phyloP scores from a whole-genome alignment of 2,113 vertebrate species.

The Pollachius pollachius region DNA sequence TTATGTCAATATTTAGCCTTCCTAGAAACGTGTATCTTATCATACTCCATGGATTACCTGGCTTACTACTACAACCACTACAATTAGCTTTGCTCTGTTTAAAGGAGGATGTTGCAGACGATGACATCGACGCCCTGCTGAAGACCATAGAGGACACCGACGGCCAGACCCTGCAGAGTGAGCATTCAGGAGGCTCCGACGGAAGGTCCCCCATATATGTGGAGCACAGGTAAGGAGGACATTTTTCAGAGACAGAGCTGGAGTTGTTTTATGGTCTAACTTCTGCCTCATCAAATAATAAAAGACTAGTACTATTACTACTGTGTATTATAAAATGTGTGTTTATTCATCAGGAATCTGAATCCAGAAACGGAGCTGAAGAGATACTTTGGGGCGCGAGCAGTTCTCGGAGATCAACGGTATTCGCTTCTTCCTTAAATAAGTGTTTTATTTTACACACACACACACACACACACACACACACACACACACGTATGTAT shows the following conservation, averaged over 20 bases:
- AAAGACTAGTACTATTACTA: too few relatives aligned
- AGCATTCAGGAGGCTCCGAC: slow-evolving; percentile 57
- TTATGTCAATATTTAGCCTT: too few relatives aligned
- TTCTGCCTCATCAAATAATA: too few relatives aligned
- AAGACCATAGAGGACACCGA: slow-evolving; percentile 79
- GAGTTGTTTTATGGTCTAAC: too few relatives aligned
- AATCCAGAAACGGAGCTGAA: slow-evolving; percentile 96
- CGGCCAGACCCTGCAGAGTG: slow-evolving; percentile 68
- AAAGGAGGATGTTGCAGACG: slow-evolving; percentile 69
- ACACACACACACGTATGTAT: too few relatives aligned
- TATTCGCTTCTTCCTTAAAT: slow-evolving; percentile 33
- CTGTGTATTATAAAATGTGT: too few relatives aligned
- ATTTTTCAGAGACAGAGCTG: background rate
- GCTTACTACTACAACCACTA: too few relatives aligned
- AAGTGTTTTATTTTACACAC: too few relatives aligned
- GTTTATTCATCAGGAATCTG: slow-evolving; percentile 78
- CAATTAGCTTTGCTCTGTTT: background rate
- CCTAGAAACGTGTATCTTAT: too few relatives aligned
- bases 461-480: too few relatives aligned
- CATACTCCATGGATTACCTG: too few relatives aligned
- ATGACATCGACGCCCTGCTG: slow-evolving; percentile 85
- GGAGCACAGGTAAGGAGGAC: slow-evolving; percentile 84
- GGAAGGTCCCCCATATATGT: slow-evolving; percentile 81
- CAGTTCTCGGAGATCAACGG: slow-evolving; percentile 94
- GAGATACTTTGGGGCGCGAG: slow-evolving; percentile 93